phyloP scores from a whole-genome alignment of 1,140 invertebrate species.

The Harpegnathos saltator region DNA sequence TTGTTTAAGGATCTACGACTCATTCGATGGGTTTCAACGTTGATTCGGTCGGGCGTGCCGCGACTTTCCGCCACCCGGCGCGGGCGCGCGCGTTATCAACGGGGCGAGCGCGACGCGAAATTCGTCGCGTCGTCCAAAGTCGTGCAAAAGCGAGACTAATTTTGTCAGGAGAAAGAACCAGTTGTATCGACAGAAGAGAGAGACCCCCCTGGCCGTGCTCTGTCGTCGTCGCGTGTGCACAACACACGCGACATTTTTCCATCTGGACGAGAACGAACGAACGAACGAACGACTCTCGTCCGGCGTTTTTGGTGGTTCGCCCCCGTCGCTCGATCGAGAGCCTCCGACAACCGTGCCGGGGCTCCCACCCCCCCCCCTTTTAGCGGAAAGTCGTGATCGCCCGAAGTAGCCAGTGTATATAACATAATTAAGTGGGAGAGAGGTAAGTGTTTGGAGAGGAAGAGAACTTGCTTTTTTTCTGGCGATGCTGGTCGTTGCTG shows the following conservation, averaged over 20 bases:
- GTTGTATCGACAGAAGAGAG: not conserved
- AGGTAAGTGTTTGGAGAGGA: conserved; percentile 51
- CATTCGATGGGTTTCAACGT: conserved; percentile 76
- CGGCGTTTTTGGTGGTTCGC: conserved; percentile 1
- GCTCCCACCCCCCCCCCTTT: not conserved
- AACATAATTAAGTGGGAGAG: conserved; percentile 66
- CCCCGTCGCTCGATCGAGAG: conserved; percentile 23
- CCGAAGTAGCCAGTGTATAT: conserved; percentile 71
- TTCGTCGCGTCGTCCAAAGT: conserved; percentile 34
- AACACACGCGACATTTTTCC: not conserved
- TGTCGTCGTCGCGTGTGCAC: conserved; percentile 23
- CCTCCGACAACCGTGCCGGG: not conserved
- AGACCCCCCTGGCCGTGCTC: too few species aligned
- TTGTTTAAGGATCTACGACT: conserved; percentile 83
- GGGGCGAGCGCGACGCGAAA: not conserved
- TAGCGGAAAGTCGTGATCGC: conserved; percentile 59
- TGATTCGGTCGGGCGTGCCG: conserved; percentile 68
- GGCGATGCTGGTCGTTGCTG: conserved; percentile 86
- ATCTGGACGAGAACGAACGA: not conserved
- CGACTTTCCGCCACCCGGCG: conserved; percentile 55
- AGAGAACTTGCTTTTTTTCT: conserved; percentile 75
- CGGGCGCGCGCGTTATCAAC: not conserved
- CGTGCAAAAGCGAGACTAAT: not conserved
- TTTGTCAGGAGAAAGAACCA: conserved; percentile 17
- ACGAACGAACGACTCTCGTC: conserved; percentile 2